These are phyloP conservation scores for Diaperis boleti DNA, from an alignment of 2,888 invertebrate genomes.

Conservation along the genomic window DNA sequence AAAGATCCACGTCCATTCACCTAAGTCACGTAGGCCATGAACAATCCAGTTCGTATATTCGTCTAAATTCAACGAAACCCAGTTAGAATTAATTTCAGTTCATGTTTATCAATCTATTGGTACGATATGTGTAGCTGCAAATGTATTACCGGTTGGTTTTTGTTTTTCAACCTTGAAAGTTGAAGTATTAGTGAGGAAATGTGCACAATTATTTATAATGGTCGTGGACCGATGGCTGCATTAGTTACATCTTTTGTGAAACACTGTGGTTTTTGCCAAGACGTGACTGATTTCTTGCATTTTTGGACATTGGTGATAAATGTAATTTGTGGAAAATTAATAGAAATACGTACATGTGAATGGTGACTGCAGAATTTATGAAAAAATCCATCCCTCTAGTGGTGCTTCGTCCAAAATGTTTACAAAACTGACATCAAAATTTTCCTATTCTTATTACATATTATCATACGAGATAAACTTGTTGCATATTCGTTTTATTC, in stretches of 20 bases:
- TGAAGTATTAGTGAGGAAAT: conserved; percentile 28
- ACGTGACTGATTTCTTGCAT: too few relatives aligned
- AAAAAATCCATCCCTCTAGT: too few relatives aligned
- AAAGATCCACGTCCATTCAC: conserved; percentile 54
- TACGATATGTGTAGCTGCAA: conserved; percentile 13
- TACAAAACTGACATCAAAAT: too few relatives aligned
- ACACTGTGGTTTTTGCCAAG: neutral
- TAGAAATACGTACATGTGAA: too few relatives aligned
- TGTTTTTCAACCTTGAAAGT: conserved; percentile 33
- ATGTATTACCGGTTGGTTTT: conserved; percentile 18
- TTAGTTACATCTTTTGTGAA: neutral
- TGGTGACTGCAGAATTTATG: too few relatives aligned
- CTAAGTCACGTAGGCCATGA: conserved; percentile 56
- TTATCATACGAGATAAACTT: too few relatives aligned
- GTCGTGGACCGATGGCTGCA: neutral
- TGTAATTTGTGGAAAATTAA: neutral
- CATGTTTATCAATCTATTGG: conserved; percentile 9
- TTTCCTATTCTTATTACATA: too few relatives aligned
- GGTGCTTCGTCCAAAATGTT: too few relatives aligned
- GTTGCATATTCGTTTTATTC: too few relatives aligned
- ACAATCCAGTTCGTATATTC: conserved; percentile 40
- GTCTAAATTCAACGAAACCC: conserved; percentile 8
- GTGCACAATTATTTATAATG: conserved; percentile 16
- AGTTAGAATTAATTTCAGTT: conserved; percentile 16
- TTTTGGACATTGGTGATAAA: neutral